These are phyloP conservation scores for Choristoneura fumiferana DNA, from an alignment of 1,140 invertebrate genomes.

Conservation along the genomic window DNA sequence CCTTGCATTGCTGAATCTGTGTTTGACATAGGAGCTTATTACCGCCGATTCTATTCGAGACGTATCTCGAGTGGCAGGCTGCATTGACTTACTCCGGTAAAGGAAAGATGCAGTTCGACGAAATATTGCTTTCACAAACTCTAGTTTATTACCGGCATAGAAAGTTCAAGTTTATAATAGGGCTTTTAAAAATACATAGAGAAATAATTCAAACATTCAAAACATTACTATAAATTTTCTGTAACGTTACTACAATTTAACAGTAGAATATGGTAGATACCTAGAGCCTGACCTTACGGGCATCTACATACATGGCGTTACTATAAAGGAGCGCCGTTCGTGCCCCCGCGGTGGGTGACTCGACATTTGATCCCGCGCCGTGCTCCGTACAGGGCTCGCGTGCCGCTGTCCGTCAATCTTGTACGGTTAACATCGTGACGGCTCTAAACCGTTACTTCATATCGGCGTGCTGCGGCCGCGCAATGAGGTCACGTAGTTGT, in stretches of 20 bases:
- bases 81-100: conserved; percentile 26
- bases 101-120: conserved; percentile 30
- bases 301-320: conserved; percentile 23
- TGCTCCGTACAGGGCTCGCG: conserved; percentile 42
- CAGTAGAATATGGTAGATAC: too few relatives aligned
- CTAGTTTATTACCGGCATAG: conserved; percentile 25
- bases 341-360: conserved; percentile 40
- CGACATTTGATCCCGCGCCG: conserved; percentile 56
- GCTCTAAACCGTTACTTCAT: conserved; percentile 36
- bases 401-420: conserved; percentile 45
- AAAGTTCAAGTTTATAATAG: conserved; percentile 18
- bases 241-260: too few relatives aligned
- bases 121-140: conserved; percentile 20
- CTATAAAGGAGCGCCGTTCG: conserved; percentile 43
- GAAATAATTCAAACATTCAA: too few relatives aligned
- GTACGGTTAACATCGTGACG: conserved; percentile 58
- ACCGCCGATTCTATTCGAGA: conserved; percentile 7
- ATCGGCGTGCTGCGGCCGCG: conserved; percentile 33
- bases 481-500: conserved; percentile 17
- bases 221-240: too few relatives aligned
- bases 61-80: background rate
- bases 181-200: too few relatives aligned
- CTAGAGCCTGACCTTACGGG: background rate
- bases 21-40: background rate
- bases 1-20: too few relatives aligned